These are phyloP conservation scores for Saccostrea echinata DNA, from an alignment of 1,140 invertebrate genomes.

Conservation along the genomic window DNA sequence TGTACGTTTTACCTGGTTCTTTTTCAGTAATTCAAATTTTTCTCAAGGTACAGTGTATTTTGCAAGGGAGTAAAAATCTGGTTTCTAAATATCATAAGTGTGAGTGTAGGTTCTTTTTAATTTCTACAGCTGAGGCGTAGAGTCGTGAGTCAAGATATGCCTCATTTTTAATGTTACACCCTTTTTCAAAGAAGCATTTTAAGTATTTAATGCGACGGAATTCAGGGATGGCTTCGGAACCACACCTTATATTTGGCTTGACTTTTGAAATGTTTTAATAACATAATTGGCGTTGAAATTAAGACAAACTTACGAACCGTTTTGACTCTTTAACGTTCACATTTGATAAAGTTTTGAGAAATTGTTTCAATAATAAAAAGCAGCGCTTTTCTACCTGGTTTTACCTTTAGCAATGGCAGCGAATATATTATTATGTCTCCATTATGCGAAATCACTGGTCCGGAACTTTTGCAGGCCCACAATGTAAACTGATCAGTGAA, in stretches of 20 bases:
- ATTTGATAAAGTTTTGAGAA: not conserved
- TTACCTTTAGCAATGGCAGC: not conserved
- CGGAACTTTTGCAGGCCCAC: constrained; percentile 21
- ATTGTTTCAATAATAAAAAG: not conserved
- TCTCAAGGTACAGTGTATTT: no score
- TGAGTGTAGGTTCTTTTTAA: no score
- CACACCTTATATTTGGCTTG: not conserved
- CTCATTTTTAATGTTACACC: not conserved
- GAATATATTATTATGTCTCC: constrained; percentile 13
- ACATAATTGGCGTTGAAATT: not conserved
- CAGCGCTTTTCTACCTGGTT: not conserved
- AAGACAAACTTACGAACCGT: not conserved
- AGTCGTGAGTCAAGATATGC: no score
- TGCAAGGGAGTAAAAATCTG: no score
- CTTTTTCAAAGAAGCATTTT: not conserved
- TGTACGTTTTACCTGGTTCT: no score
- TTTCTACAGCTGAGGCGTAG: not conserved
- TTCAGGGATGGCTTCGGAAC: not conserved
- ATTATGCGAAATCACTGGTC: constrained; percentile 41
- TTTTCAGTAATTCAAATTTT: no score
- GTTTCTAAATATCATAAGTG: no score
- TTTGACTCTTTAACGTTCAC: not conserved
- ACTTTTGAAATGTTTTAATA: not conserved
- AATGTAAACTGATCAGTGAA: constrained; percentile 26
- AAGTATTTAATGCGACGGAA: not conserved